Percentiles rank a stretch among this genome's conserved stretches.
Evolutionary conservation across 2,888 invertebrate genomes (phyloP).

Genomic region (Chloroclysta siterata): DNA sequence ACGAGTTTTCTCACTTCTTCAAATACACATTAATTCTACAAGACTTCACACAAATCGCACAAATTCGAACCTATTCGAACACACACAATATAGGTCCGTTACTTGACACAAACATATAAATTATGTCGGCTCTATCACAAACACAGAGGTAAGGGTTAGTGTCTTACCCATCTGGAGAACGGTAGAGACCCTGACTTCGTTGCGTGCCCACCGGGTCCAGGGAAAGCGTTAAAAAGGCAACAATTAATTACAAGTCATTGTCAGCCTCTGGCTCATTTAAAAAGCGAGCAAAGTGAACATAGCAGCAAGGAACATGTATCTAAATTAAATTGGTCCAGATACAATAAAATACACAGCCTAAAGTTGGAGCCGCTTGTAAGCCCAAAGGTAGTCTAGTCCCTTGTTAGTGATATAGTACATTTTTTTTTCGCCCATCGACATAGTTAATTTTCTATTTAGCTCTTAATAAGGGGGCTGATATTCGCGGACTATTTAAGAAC

Average conservation of each 20-base stretch:
- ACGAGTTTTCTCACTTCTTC: not conserved
- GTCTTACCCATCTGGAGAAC: conserved; percentile 89
- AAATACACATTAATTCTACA: not conserved
- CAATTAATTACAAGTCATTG: conserved; percentile 82
- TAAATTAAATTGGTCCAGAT: not conserved
- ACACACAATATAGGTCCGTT: not conserved
- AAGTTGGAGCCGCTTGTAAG: not conserved
- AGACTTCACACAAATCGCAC: not conserved
- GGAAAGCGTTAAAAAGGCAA: conserved; percentile 85
- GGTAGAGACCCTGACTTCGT: conserved; percentile 90
- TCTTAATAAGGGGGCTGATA: too few species aligned
- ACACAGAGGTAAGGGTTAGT: conserved; percentile 19
- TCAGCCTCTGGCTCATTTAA: conserved; percentile 51
- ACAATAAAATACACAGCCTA: not conserved
- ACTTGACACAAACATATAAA: not conserved
- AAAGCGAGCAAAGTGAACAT: conserved; percentile 11
- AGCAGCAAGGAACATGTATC: not conserved
- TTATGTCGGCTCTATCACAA: not conserved
- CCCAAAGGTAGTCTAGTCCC: not conserved
- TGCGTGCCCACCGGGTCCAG: conserved; percentile 75
- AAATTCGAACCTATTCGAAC: not conserved
- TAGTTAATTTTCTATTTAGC: too few species aligned
- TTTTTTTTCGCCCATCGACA: not conserved
- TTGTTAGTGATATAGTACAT: too few species aligned
- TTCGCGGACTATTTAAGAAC: too few species aligned